Evolutionary conservation across 2,888 invertebrate species (phyloP), one percentile per base, ranked within the genome.

Genomic region (Ophion costatus): DNA sequence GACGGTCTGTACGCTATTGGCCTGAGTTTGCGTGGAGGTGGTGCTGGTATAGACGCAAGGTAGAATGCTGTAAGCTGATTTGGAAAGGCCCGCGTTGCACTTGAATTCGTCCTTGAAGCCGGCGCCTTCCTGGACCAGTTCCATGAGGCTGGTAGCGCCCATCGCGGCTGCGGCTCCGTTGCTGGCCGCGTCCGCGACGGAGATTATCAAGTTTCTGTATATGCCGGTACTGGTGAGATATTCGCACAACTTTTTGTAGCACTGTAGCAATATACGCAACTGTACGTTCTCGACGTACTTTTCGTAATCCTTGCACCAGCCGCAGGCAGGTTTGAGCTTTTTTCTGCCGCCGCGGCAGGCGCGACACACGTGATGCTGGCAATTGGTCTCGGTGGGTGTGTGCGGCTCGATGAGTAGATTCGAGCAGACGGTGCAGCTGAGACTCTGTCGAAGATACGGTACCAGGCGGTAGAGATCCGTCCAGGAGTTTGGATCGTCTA

Each of bases 381-480:
- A 98, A 87, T 96, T 96, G 4, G 96, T 96, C 89, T 96, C 96
- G 24, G 95, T 95, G 20, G 98, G 97, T 56, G 97, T 96, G 91
- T 96, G 96, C 7, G 98, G 98, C 91, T 97, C 97, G 88, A 96
- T 96, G 80, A 98, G 94, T 88, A 98, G 95, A 92, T 97, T 96
- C 85, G 97, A 96, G 94, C 98, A 98, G 79, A 98, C 98, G 80
- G 97, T 97, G 94, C 98, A 98, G 89, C 97, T 97, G 90, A 98
- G 95, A 87, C 97, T 97, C 93, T 98, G 97, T 82, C 98, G 95
- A 92, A 98, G 95, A 94, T 97, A 97, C 6, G 98, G 97, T 89
- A 98, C 95, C 91, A 97, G 95, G 89, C 97, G 95, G 94, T 97
- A 97, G 89, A 98, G 95, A 94, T 98, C 98, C 77, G 96, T 95